Conservation (phyloP, 2,113 vertebrate species). For the Gambusia affinis region DNA sequence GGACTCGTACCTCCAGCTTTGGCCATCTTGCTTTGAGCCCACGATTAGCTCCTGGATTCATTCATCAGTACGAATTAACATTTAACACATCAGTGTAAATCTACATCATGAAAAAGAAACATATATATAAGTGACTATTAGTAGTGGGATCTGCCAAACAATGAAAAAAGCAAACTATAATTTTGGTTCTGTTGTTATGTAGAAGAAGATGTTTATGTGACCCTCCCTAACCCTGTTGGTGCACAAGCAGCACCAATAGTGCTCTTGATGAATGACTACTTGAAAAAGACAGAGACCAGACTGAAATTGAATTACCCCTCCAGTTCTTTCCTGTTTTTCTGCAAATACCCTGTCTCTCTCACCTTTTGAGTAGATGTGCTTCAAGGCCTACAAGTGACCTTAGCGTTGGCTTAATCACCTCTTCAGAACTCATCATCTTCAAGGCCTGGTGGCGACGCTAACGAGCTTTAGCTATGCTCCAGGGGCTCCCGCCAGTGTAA, state of each 20-base stretch:
- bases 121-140: no score
- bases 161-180: no score
- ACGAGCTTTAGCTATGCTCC: conserved; percentile 62
- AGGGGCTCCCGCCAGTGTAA: conserved; percentile 37
- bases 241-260: conserved; percentile 44
- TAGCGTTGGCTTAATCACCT: conserved; percentile 69
- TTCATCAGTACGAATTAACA: no score
- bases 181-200: conserved; percentile 34
- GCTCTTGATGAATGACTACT: conserved; percentile 61
- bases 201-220: conserved; percentile 37
- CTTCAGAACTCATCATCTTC: conserved; percentile 74
- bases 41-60: no score
- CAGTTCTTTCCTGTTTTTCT: conserved; percentile 26
- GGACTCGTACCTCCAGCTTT: no score
- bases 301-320: conserved; percentile 56
- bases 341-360: conserved; percentile 41
- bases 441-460: conserved; percentile 72
- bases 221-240: conserved; percentile 36
- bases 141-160: no score
- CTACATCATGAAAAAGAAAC: no score
- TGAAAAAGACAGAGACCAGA: conserved; percentile 48
- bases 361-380: conserved; percentile 49
- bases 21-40: no score
- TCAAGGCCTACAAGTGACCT: conserved; percentile 55
- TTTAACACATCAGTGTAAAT: no score